Conservation (phyloP, 1,140 invertebrate species). For the Halyomorpha halys region DNA sequence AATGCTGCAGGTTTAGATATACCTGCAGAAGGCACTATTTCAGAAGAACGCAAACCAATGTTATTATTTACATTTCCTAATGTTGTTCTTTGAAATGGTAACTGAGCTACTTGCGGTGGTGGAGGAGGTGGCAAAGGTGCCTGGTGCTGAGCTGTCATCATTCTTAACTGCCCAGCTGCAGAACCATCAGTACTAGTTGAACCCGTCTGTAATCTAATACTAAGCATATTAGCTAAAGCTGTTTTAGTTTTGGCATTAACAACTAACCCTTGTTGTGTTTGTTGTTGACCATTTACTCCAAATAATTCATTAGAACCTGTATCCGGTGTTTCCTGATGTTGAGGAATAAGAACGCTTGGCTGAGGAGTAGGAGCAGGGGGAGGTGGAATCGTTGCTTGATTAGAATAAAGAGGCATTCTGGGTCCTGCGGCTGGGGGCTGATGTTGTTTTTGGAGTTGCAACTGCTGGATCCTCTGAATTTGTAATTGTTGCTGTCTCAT, state of each 20-base stretch:
- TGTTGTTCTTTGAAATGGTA: constrained; percentile 37
- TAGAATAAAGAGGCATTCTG: constrained; percentile 22
- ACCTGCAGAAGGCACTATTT: constrained; percentile 39
- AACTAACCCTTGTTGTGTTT: constrained; percentile 34
- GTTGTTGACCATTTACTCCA: constrained; percentile 16
- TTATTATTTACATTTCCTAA: constrained; percentile 41
- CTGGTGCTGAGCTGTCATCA: constrained; percentile 73
- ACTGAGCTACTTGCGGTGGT: constrained; percentile 38
- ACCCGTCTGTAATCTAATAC: constrained; percentile 65
- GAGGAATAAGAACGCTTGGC: constrained; percentile 16
- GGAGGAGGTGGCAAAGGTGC: constrained; percentile 39
- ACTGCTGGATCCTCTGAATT: constrained; percentile 28
- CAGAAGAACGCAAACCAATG: constrained; percentile 31
- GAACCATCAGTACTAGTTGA: constrained; percentile 35
- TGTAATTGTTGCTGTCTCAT: constrained; percentile 45
- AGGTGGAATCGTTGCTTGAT: constrained; percentile 20
- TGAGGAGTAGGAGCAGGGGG: constrained; percentile 11
- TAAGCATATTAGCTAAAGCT: constrained; percentile 87
- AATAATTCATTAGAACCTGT: constrained; percentile 13
- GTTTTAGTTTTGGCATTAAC: constrained; percentile 91
- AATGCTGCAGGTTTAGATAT: constrained; percentile 34
- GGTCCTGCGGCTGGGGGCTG: constrained; percentile 31
- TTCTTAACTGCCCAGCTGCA: constrained; percentile 35
- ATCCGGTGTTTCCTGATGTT: constrained; percentile 20
- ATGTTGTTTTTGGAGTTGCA: constrained; percentile 36